Percentiles rank a stretch among this genome's conserved stretches.
Evolutionary conservation across 2,797 vertebrate species (phyloP).

Genomic region (Sitta carolinensis): DNA sequence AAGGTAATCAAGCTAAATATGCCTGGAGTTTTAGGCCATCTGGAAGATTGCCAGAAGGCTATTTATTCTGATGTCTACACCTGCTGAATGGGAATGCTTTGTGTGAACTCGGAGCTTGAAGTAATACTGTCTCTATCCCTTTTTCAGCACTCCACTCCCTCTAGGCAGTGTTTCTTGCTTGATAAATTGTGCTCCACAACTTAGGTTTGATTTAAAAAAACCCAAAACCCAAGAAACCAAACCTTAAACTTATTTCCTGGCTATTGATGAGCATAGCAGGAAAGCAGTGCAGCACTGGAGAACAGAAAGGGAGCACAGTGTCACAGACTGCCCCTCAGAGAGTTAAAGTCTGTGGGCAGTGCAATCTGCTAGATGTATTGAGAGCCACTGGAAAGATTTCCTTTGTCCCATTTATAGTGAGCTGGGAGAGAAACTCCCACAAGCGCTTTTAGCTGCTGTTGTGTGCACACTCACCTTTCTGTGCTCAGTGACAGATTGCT

Average conservation of each 20-base stretch:
- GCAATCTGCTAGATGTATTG: neutral
- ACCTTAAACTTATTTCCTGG: neutral
- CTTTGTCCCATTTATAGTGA: neutral
- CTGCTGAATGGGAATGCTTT: slow-evolving; percentile 63
- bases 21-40: slow-evolving; percentile 62
- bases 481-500: neutral
- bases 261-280: neutral
- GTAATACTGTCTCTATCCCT: neutral
- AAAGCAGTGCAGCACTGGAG: neutral
- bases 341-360: neutral
- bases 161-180: slow-evolving; percentile 37
- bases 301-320: neutral
- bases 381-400: neutral
- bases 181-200: slow-evolving; percentile 28
- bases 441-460: neutral
- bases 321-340: neutral
- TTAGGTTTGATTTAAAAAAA: neutral
- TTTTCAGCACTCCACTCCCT: slow-evolving; percentile 29
- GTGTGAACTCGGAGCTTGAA: slow-evolving; percentile 47
- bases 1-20: slow-evolving; percentile 66
- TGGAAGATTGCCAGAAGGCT: slow-evolving; percentile 58
- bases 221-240: neutral
- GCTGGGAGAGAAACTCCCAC: neutral
- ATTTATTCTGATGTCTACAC: slow-evolving; percentile 61
- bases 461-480: neutral